These are phyloP conservation scores for Ctenosaura bakeri DNA, from an alignment of 2,797 vertebrate genomes.

Conservation along the genomic window DNA sequence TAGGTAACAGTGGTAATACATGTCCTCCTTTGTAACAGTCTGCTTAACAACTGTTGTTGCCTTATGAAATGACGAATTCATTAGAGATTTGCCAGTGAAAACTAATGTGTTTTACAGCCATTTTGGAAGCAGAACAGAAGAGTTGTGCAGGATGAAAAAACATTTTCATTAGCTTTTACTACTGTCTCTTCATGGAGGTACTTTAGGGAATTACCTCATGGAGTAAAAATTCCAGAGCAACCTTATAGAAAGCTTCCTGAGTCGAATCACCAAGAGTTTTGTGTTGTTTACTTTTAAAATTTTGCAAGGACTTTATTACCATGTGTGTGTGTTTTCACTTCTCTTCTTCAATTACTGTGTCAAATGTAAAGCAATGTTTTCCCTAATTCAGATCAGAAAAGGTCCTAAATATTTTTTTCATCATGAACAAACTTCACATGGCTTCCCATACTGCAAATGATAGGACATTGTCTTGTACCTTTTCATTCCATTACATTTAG, in stretches of 20 bases:
- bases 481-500: conserved; percentile 28
- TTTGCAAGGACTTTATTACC: conserved; percentile 65
- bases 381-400: not conserved
- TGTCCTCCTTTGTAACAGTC: not conserved
- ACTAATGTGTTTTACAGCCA: conserved; percentile 28
- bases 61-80: conserved; percentile 31
- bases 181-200: conserved; percentile 70
- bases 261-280: conserved; percentile 56
- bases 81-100: conserved; percentile 47
- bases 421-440: not conserved
- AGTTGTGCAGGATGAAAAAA: conserved; percentile 68
- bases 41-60: not conserved
- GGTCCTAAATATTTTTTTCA: no score
- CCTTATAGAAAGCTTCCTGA: not conserved
- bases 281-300: conserved; percentile 52
- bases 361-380: not conserved
- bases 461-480: not conserved
- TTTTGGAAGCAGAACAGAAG: conserved; percentile 56
- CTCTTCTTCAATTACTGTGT: not conserved
- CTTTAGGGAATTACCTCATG: conserved; percentile 75
- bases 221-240: conserved; percentile 64
- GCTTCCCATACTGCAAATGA: not conserved
- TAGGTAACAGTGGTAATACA: not conserved
- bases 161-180: conserved; percentile 73
- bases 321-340: not conserved